phyloP scores from a whole-genome alignment of 2,888 invertebrate genomes.

The Morinoia aosen region DNA sequence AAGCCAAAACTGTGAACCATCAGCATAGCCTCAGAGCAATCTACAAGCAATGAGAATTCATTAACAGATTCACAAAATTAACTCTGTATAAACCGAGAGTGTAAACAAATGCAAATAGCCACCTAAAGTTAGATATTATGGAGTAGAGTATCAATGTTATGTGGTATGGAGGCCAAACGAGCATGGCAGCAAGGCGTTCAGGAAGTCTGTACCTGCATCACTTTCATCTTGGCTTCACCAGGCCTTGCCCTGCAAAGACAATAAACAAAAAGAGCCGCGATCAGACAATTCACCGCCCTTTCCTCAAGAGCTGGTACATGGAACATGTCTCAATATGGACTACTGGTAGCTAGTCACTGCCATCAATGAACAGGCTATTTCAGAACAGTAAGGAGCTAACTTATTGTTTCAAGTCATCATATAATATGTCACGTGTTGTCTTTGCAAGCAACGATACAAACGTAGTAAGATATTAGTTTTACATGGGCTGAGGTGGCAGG shows the following conservation, averaged over 20 bases:
- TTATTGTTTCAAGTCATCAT: neutral
- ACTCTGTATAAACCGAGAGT: neutral
- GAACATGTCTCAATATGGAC: neutral
- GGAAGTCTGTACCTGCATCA: conserved; percentile 35
- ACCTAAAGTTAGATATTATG: neutral
- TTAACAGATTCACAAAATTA: neutral
- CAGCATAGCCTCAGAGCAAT: conserved; percentile 9
- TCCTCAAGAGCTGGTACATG: neutral
- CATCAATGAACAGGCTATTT: neutral
- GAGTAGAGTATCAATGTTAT: neutral
- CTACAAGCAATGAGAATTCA: neutral
- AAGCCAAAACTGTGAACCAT: neutral
- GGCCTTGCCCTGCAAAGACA: conserved; percentile 41
- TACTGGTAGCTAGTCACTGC: neutral
- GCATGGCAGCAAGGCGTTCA: neutral
- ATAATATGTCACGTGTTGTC: conserved; percentile 28
- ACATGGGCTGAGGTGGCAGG: conserved; percentile 50
- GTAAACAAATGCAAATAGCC: neutral
- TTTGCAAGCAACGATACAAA: conserved; percentile 17
- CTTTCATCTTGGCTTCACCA: conserved; percentile 39
- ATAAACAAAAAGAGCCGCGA: conserved; percentile 47
- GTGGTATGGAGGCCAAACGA: conserved; percentile 5
- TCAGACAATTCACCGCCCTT: conserved; percentile 32
- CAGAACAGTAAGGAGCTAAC: neutral
- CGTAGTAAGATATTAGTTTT: conserved; percentile 32